Evolutionary conservation across 2,113 vertebrate genomes (phyloP).

Genomic region (Nannobrachium achirus): DNA sequence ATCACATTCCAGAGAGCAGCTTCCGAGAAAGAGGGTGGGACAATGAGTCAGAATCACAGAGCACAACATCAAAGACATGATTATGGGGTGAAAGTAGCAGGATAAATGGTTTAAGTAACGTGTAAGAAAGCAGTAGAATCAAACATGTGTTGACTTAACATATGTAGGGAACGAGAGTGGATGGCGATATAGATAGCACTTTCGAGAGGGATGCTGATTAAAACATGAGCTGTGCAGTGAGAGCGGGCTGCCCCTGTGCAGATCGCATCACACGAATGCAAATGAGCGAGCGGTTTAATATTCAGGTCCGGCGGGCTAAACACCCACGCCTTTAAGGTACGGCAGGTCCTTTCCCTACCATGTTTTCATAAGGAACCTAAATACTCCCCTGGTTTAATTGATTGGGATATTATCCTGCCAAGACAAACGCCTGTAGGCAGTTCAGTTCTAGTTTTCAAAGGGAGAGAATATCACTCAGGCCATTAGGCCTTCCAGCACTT

Average conservation of each 20-base stretch:
- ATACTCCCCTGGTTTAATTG: conserved; percentile 22
- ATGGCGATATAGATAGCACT: conserved; percentile 29
- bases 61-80: conserved; percentile 43
- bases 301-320: conserved; percentile 57
- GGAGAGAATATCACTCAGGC: conserved; percentile 1
- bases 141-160: conserved; percentile 46
- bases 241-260: conserved; percentile 43
- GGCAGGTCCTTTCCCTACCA: conserved; percentile 18
- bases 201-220: conserved; percentile 52
- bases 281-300: conserved; percentile 67
- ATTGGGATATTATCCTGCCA: conserved; percentile 32
- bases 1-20: conserved; percentile 43
- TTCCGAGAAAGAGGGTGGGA: conserved; percentile 39
- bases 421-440: conserved; percentile 32
- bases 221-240: conserved; percentile 63
- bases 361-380: conserved; percentile 18
- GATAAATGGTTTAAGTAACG: too few species aligned
- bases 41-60: neutral
- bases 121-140: conserved; percentile 18
- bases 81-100: conserved; percentile 2
- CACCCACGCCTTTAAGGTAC: conserved; percentile 34
- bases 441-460: conserved; percentile 23
- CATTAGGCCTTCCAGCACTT: conserved; percentile 31
- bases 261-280: conserved; percentile 64
- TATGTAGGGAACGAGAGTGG: conserved; percentile 8